A percentile compares a stretch with the other conserved stretches of the same genome.
These are phyloP conservation scores for Stratiomys singularior DNA, from an alignment of 2,888 invertebrate genomes.

Conservation along the genomic window DNA sequence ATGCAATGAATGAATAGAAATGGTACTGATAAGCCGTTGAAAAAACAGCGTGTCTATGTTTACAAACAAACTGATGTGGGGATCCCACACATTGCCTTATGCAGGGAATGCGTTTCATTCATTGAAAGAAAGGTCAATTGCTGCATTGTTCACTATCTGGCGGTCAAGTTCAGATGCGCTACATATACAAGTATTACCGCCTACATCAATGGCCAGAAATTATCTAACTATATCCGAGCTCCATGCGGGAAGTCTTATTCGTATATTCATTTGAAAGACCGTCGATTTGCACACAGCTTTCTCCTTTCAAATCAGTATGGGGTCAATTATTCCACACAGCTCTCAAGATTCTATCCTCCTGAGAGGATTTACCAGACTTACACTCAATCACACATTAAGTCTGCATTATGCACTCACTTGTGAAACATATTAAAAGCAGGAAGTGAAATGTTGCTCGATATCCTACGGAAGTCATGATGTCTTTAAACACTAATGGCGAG, in stretches of 20 bases:
- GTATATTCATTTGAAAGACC: no score
- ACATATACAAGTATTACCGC: conserved; percentile 11
- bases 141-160: conserved; percentile 30
- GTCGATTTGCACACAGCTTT: no score
- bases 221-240: conserved; percentile 12
- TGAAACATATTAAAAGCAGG: neutral
- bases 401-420: conserved; percentile 17
- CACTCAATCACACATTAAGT: neutral
- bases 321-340: no score
- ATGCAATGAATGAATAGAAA: neutral
- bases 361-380: neutral
- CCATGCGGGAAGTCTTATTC: neutral
- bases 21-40: conserved; percentile 21
- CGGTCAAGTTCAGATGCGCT: conserved; percentile 35
- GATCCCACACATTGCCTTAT: conserved; percentile 9
- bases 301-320: no score
- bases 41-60: conserved; percentile 14
- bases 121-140: conserved; percentile 31
- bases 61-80: conserved; percentile 33
- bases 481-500: neutral
- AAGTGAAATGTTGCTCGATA: neutral
- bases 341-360: no score
- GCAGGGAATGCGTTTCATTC: conserved; percentile 19
- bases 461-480: neutral
- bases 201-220: neutral